Percentiles rank a stretch among this genome's conserved stretches.
phyloP scores from a whole-genome alignment of 2,888 invertebrate genomes.

The Bugulina stolonifera region DNA sequence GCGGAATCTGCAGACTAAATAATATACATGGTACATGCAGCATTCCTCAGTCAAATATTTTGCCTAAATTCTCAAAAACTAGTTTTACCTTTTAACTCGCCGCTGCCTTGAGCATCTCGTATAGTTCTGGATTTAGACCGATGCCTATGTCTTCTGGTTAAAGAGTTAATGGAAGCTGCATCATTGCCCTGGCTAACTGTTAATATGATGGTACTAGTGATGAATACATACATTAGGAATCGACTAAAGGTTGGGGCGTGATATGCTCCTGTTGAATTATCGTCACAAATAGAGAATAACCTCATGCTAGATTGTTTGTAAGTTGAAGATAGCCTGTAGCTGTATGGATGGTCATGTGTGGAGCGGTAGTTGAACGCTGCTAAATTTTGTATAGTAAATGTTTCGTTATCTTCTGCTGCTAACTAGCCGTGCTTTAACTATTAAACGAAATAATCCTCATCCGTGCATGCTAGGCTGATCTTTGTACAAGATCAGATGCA shows the following conservation, averaged over 20 bases:
- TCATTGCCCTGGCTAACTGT: background rate
- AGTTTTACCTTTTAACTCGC: background rate
- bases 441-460: too few relatives aligned
- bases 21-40: too few relatives aligned
- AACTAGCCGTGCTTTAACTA: too few relatives aligned
- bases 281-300: background rate
- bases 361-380: too few relatives aligned
- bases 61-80: too few relatives aligned
- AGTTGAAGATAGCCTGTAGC: background rate
- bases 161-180: background rate
- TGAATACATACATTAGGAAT: conserved; percentile 1
- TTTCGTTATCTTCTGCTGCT: too few relatives aligned
- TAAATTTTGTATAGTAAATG: too few relatives aligned
- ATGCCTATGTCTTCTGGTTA: background rate
- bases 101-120: background rate
- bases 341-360: background rate
- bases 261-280: background rate
- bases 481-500: too few relatives aligned
- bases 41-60: too few relatives aligned
- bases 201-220: conserved; percentile 7
- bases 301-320: conserved; percentile 6
- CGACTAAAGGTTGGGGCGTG: background rate
- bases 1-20: too few relatives aligned
- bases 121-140: background rate
- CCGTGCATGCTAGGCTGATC: too few relatives aligned